These are phyloP conservation scores for Chrysolina haemoptera DNA, from an alignment of 2,888 invertebrate genomes.

Conservation along the genomic window DNA sequence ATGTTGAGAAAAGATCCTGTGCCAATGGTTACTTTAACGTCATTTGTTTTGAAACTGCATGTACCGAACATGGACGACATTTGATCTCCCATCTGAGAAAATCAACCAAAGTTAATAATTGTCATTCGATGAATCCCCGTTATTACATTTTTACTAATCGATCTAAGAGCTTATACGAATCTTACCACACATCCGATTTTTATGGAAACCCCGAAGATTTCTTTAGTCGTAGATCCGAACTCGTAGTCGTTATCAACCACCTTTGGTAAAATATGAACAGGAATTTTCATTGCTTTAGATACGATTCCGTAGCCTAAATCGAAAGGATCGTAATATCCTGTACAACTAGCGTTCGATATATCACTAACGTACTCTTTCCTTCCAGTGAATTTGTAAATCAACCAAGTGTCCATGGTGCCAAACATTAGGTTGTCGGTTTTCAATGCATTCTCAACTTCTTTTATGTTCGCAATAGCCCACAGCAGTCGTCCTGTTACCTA, in stretches of 20 bases:
- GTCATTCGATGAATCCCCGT: background rate
- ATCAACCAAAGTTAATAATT: conserved; percentile 2
- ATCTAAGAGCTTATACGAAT: background rate
- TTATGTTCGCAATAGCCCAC: conserved; percentile 84
- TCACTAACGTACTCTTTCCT: conserved; percentile 84
- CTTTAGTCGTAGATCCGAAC: conserved; percentile 79
- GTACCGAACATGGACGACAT: conserved; percentile 92
- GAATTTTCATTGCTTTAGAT: conserved; percentile 82
- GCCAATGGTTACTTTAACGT: conserved; percentile 91
- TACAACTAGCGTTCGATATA: conserved; percentile 91
- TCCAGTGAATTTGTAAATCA: conserved; percentile 85
- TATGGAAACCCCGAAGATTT: conserved; percentile 83
- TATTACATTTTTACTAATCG: no score
- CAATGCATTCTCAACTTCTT: conserved; percentile 78
- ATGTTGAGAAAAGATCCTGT: conserved; percentile 93
- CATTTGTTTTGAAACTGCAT: conserved; percentile 83
- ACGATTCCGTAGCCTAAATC: conserved; percentile 87
- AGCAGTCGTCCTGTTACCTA: conserved; percentile 75
- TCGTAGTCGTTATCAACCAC: conserved; percentile 84
- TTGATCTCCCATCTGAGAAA: conserved; percentile 85
- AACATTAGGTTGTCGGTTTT: conserved; percentile 79
- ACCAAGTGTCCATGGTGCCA: conserved; percentile 95
- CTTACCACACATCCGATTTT: conserved; percentile 84
- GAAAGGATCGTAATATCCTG: conserved; percentile 95
- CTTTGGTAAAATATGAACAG: conserved; percentile 82